phyloP scores from a whole-genome alignment of 2,113 vertebrate species.

The Salvator merianae region DNA sequence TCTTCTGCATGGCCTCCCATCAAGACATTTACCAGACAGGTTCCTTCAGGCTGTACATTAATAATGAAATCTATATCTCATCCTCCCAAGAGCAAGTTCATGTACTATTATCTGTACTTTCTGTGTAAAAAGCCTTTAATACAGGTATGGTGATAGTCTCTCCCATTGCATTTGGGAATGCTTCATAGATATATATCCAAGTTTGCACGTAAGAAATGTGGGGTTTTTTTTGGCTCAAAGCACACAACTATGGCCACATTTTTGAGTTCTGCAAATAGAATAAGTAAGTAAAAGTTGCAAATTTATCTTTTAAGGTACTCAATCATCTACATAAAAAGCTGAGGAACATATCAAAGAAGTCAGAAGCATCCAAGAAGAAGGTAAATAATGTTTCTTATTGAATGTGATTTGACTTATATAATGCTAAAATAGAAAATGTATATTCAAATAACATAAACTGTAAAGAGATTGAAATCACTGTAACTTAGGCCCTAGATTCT shows the following conservation, averaged over 20 bases:
- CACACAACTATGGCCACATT: background rate
- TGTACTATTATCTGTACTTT: background rate
- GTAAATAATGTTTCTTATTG: slow-evolving; percentile 69
- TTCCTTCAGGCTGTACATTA: too few species aligned
- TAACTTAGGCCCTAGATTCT: too few species aligned
- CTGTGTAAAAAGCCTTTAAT: background rate
- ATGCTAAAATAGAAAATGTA: background rate
- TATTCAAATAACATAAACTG: background rate
- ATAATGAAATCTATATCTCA: too few species aligned
- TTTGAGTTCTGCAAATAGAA: slow-evolving; percentile 8
- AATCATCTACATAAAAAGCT: slow-evolving; percentile 95
- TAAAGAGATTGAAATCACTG: background rate
- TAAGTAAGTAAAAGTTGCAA: slow-evolving; percentile 29
- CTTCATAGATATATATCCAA: background rate
- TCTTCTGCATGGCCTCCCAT: too few species aligned
- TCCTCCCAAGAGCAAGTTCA: background rate
- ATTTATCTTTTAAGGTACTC: slow-evolving; percentile 86
- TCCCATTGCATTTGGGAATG: background rate
- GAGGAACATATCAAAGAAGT: slow-evolving; percentile 97
- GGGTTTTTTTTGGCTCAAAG: background rate
- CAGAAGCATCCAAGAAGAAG: slow-evolving; percentile 97
- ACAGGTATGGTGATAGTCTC: background rate
- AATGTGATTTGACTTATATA: background rate
- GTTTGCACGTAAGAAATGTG: background rate
- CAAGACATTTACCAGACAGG: too few species aligned